These are phyloP conservation scores for Pycnonotus jocosus DNA, from an alignment of 2,113 vertebrate species.

Conservation along the genomic window DNA sequence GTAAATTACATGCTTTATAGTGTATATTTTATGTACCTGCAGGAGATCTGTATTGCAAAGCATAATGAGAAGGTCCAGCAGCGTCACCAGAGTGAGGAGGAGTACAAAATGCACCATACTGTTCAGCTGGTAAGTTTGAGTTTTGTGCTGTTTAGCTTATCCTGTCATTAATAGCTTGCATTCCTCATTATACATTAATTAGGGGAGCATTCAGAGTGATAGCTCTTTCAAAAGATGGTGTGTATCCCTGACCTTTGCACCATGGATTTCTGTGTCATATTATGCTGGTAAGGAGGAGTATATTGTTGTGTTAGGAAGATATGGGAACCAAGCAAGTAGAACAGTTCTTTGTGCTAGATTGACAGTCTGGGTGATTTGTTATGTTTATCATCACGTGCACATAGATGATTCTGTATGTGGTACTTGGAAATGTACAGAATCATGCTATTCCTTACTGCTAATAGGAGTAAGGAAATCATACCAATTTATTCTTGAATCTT, in stretches of 20 bases:
- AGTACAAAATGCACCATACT: slow-evolving; percentile 68
- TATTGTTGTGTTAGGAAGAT: not conserved
- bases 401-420: not conserved
- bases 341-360: not conserved
- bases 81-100: slow-evolving; percentile 69
- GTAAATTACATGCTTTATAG: not conserved
- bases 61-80: slow-evolving; percentile 90
- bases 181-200: not conserved
- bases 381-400: not conserved
- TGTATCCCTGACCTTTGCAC: not conserved
- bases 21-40: slow-evolving; percentile 29
- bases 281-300: not conserved
- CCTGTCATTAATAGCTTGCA: not conserved
- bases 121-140: slow-evolving; percentile 72
- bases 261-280: not conserved
- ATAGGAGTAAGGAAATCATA: not conserved
- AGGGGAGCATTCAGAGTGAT: not conserved
- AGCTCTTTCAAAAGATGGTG: not conserved
- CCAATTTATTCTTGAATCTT: not conserved
- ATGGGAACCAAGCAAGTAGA: not conserved
- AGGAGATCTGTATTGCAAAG: slow-evolving; percentile 95
- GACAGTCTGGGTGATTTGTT: not conserved
- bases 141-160: not conserved
- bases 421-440: no score
- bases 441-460: no score